Evolutionary conservation across 64 coral and sea anemone genomes (phyloP), one percentile per base, ranked within the genome.

Genomic region (Montipora capricornis): DNA sequence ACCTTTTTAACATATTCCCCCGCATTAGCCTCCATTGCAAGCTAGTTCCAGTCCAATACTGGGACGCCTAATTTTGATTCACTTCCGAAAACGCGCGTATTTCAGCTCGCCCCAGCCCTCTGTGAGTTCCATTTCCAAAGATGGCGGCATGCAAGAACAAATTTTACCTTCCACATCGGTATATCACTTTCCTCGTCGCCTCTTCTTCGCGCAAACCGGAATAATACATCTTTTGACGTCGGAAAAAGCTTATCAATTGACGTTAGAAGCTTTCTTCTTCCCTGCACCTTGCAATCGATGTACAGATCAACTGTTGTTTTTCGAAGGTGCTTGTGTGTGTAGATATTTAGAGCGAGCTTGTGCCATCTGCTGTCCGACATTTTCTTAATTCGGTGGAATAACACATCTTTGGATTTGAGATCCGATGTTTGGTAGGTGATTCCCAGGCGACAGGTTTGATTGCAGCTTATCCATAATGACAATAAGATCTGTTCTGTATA

Each of bases 341-440:
- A 86, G 46, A 93, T 55, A 20, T 88, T 58, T 7, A 93, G 46
- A 2, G 74, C 76, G 20, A 93, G 88, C 20, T 88, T 93, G 60
- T 93, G 92, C 92, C 92, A 93, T 52, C 47, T 68, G 26, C 84
- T 76, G 52, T 93, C 84, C 1, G 84, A 93, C 73, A 93, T 4
- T 52, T 88, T 45, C 10, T 60, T 57, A n/a, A 88, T 51, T 11
- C 7, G 71, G 67, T 93, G 71, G 15, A 93, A 93, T 0, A 50
- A 88, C 49, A 26, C 62, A 12, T 71, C 87, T 57, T 12, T 55
- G 6, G 61, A n/a, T 80, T 85, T 80, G 14, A 71, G 8, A 13
- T 87, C 59, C 49, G 83, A 85, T 58, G 85, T 77, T 62, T 85
- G 92, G 62, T 93, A 93, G 76, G 76, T 80, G 8, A 93, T 49